Evolutionary conservation across 1,140 invertebrate species (phyloP).

Genomic region (Trachymyrmex septentrionalis): DNA sequence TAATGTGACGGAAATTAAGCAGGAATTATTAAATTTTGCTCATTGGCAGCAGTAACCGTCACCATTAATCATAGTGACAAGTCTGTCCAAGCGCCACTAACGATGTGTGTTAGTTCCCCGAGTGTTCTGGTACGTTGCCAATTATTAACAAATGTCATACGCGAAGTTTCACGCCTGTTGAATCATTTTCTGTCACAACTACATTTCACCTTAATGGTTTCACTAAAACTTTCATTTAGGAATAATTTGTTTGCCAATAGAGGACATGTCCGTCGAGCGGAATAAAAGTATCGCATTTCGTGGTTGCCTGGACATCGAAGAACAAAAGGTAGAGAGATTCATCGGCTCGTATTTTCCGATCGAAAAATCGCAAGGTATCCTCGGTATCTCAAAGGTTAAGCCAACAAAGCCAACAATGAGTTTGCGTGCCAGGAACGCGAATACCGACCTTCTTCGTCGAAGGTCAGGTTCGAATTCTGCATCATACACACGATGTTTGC

Average conservation of each 20-base stretch:
- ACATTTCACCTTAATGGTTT: background rate
- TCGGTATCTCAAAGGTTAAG: slow-evolving; percentile 65
- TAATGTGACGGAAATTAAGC: slow-evolving; percentile 8
- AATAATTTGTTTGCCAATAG: slow-evolving; percentile 45
- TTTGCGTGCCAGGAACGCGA: slow-evolving; percentile 61
- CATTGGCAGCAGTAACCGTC: slow-evolving; percentile 47
- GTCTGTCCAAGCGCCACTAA: slow-evolving; percentile 39
- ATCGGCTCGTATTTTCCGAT: slow-evolving; percentile 60
- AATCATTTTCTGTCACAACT: slow-evolving; percentile 45
- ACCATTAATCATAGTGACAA: slow-evolving; percentile 68
- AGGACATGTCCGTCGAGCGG: background rate
- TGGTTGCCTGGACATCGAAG: background rate
- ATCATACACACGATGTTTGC: background rate
- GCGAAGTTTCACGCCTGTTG: slow-evolving; percentile 38
- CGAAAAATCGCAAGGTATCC: slow-evolving; percentile 53
- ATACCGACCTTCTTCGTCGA: slow-evolving; percentile 37
- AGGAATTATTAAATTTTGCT: slow-evolving; percentile 59
- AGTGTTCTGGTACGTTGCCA: slow-evolving; percentile 63
- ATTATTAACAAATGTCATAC: slow-evolving; percentile 55
- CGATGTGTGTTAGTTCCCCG: slow-evolving; percentile 54
- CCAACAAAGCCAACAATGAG: slow-evolving; percentile 56
- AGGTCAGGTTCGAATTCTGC: slow-evolving; percentile 39
- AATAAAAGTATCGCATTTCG: background rate
- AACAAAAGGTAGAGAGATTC: slow-evolving; percentile 27
- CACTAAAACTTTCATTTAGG: background rate